Base-by-base conservation (phyloP, 1,140 invertebrate genomes). In the Drosophila asahinai region DNA sequence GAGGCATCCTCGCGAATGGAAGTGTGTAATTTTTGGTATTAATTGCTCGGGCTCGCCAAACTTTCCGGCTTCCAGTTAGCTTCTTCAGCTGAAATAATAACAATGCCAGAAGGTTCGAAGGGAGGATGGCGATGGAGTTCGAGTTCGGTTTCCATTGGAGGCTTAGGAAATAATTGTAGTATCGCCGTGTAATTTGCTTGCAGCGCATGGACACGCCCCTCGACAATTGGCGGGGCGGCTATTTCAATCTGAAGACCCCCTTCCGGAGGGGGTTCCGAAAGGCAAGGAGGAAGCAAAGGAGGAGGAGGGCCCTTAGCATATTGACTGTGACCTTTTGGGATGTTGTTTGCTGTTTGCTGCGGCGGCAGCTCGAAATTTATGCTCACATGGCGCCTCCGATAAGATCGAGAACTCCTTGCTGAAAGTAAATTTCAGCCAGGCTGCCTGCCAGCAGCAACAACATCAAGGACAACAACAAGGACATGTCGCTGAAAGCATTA, bases 401-500 rank as follows among this genome's bases (percentile, higher is more conserved):
- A 89, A 89, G 81, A 89, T 89, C 84, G 67, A 51, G 55, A 72
- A 61, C 54, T 72, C 70, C 70, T 45, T 71, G 66, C 66, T 45
- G 47, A 63, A 65, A 81, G 83, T 80, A 80, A 70, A 73, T 70
- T 82, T 77, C 55, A 43, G 81, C 62, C 59, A 48, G 49, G 19
- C 59, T 73, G 51, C 51, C 68, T 61, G 83, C 71, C 80, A 75
- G 27, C 60, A 67, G 6, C 49, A 62, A 38, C 75, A 70, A 45
- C 40, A 71, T 30, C 61, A 80, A 60, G 43, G 70, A 62, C 60
- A 67, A 87, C 73, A 74, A 65, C 60, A 74, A 87, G 77, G 73
- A 81, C 78, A 89, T 84, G 86, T 79, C 84, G 84, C 81, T 89
- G 84, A 89, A 89, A 89, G 84, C 84, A 89, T 89, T 89, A 89